These are phyloP conservation scores for Cherax quadricarinatus DNA, from an alignment of 1,140 invertebrate species.

Conservation along the genomic window DNA sequence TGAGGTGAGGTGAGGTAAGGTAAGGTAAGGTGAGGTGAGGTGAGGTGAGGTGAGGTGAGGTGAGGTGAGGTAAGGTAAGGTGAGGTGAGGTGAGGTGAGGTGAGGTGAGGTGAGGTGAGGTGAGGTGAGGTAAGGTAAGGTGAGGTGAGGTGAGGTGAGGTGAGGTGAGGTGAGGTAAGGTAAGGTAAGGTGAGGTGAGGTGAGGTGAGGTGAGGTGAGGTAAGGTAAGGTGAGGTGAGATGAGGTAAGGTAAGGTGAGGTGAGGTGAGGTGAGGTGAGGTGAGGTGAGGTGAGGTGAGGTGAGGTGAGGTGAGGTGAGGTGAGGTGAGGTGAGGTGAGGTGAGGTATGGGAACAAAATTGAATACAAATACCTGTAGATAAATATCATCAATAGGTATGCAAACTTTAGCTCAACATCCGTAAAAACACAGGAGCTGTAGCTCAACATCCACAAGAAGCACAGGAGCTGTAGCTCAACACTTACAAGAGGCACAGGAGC, in stretches of 20 bases:
- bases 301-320: slow-evolving; percentile 31
- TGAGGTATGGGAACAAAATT: background rate
- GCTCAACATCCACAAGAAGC: no score
- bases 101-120: slow-evolving; percentile 27
- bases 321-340: slow-evolving; percentile 17
- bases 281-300: slow-evolving; percentile 35
- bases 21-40: no score
- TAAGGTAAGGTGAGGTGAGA: no score
- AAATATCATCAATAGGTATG: no score
- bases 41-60: slow-evolving; percentile 18
- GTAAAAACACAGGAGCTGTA: no score
- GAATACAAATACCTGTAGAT: no score
- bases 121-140: slow-evolving; percentile 36
- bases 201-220: background rate
- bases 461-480: no score
- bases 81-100: slow-evolving; percentile 22
- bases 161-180: slow-evolving; percentile 40
- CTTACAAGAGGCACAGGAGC: no score
- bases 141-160: slow-evolving; percentile 36
- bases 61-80: slow-evolving; percentile 21
- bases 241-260: slow-evolving; percentile 18
- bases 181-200: slow-evolving; percentile 17
- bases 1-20: no score
- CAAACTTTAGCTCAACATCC: no score
- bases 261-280: slow-evolving; percentile 32